Conservation (phyloP, 2,888 invertebrate genomes). For the Junonia oenone region DNA sequence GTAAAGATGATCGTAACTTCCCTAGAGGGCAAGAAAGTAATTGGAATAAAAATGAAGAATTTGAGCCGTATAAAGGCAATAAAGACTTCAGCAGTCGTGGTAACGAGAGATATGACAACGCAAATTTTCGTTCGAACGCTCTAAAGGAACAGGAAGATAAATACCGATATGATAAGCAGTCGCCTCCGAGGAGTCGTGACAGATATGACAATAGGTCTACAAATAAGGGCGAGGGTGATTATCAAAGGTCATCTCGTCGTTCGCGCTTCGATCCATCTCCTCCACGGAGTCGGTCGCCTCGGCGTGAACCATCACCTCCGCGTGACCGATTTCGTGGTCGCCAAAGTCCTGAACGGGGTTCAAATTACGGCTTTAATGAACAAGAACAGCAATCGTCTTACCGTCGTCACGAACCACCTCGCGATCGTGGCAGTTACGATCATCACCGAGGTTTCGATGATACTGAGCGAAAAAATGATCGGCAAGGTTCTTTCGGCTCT, state of each 20-base stretch:
- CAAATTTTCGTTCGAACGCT: not conserved
- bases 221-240: not conserved
- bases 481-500: not conserved
- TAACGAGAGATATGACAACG: not conserved
- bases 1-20: not conserved
- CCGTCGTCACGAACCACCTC: not conserved
- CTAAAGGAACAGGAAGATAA: not conserved
- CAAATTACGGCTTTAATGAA: not conserved
- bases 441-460: not conserved
- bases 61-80: not conserved
- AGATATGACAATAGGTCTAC: not conserved
- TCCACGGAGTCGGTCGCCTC: constrained; percentile 2
- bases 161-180: not conserved
- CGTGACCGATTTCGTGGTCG: not conserved
- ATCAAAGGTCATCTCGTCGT: not conserved
- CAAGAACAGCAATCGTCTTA: not conserved
- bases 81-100: not conserved
- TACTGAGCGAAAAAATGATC: not conserved
- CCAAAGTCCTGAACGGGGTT: not conserved
- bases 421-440: not conserved
- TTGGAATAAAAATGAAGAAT: not conserved
- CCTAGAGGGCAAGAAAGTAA: not conserved
- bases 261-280: constrained; percentile 2
- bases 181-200: not conserved
- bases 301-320: constrained; percentile 1